Conservation (phyloP, 2,888 invertebrate species). For the Priocnemis perturbator region DNA sequence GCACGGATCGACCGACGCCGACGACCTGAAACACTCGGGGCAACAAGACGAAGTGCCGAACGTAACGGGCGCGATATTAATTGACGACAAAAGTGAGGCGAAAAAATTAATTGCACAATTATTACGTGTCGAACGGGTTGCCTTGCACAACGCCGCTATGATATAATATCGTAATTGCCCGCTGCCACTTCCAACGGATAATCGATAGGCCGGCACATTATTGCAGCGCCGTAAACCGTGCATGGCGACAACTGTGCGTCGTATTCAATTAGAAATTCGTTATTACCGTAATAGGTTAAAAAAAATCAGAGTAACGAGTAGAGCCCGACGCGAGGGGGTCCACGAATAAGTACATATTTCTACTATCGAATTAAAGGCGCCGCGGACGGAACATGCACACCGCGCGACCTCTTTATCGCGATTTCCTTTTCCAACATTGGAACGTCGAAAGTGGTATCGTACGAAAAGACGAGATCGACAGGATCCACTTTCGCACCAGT, state of each 20-base stretch:
- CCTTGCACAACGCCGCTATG: background rate
- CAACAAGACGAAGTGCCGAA: background rate
- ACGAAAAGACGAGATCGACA: constrained; percentile 4
- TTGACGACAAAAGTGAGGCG: background rate
- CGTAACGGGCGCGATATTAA: background rate
- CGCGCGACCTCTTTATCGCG: background rate
- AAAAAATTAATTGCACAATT: constrained; percentile 22
- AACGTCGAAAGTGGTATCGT: background rate
- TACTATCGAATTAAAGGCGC: too few species aligned
- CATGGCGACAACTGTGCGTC: constrained; percentile 11
- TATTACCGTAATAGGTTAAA: constrained; percentile 21
- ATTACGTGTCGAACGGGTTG: background rate
- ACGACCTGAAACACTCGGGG: too few species aligned
- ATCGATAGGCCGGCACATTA: constrained; percentile 23
- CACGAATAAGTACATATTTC: too few species aligned
- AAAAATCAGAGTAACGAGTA: too few species aligned
- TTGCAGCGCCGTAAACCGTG: background rate
- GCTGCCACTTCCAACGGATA: constrained; percentile 17
- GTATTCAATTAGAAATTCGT: constrained; percentile 23
- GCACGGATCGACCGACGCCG: background rate
- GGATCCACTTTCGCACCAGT: background rate
- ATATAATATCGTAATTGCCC: constrained; percentile 16
- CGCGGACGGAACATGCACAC: too few species aligned
- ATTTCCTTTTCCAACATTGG: background rate
- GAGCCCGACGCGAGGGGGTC: too few species aligned